These are phyloP conservation scores for Aplidium turbinatum DNA, from an alignment of 23 tunicate genomes.

Conservation along the genomic window DNA sequence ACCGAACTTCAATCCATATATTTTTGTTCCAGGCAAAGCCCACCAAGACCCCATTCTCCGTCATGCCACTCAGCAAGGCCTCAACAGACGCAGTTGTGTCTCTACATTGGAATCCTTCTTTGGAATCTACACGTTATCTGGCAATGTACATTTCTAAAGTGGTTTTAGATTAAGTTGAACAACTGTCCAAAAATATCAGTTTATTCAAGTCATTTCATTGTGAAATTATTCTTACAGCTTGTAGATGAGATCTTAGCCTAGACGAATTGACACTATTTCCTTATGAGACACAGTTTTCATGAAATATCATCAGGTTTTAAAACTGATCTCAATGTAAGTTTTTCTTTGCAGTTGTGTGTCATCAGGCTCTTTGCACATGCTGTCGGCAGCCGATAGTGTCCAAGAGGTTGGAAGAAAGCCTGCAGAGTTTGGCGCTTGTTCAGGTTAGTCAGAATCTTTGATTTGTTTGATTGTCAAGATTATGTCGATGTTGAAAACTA, in stretches of 20 bases:
- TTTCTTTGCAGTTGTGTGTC: conserved; percentile 85
- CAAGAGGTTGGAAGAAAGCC: conserved; percentile 54
- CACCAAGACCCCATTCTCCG: conserved; percentile 77
- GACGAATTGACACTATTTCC: no score
- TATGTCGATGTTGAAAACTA: no score
- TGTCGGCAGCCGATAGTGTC: conserved; percentile 53
- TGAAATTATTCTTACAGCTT: no score
- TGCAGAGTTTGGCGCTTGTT: conserved; percentile 66
- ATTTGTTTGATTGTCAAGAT: not conserved
- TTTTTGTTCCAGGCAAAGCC: conserved; percentile 62
- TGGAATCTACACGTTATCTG: conserved; percentile 55
- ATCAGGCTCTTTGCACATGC: conserved; percentile 69
- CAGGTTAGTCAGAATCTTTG: conserved; percentile 37
- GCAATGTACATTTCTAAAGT: no score
- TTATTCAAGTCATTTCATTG: no score
- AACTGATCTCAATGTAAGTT: no score
- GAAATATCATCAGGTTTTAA: no score
- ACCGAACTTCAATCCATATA: no score
- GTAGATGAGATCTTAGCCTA: no score
- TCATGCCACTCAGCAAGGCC: conserved; percentile 40
- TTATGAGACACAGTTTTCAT: no score
- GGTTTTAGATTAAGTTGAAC: no score
- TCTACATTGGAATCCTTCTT: conserved; percentile 88
- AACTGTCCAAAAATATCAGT: no score
- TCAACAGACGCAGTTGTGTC: conserved; percentile 33